These are phyloP conservation scores for Alloscopus bannaensis DNA, from an alignment of 2,888 invertebrate genomes.

Conservation along the genomic window DNA sequence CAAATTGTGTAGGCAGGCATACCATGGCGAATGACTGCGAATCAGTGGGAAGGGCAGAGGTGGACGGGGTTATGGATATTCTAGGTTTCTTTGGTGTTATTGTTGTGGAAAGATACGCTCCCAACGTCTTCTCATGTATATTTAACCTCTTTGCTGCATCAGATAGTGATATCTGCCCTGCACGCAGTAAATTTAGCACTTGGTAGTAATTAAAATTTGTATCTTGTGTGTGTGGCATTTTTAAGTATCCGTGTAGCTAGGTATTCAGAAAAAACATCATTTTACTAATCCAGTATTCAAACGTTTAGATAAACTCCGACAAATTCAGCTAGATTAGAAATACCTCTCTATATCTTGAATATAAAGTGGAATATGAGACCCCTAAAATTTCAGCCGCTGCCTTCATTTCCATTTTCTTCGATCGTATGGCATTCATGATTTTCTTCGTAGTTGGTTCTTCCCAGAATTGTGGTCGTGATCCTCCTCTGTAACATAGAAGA, in stretches of 20 bases:
- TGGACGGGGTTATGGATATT: slow-evolving; percentile 70
- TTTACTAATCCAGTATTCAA: slow-evolving; percentile 19
- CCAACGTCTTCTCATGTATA: slow-evolving; percentile 84
- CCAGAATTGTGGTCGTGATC: slow-evolving; percentile 93
- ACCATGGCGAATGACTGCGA: slow-evolving; percentile 72
- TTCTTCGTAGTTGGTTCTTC: slow-evolving; percentile 92
- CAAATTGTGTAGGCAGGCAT: slow-evolving; percentile 4
- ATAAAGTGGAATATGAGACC: slow-evolving; percentile 92
- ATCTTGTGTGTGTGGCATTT: slow-evolving; percentile 73
- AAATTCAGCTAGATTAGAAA: slow-evolving; percentile 3
- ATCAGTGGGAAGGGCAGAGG: slow-evolving; percentile 68
- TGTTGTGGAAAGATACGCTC: slow-evolving; percentile 81
- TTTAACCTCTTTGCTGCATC: slow-evolving; percentile 86
- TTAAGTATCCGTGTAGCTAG: slow-evolving; percentile 73
- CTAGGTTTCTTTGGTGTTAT: slow-evolving; percentile 73
- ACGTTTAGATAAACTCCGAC: slow-evolving; percentile 1
- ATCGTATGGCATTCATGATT: slow-evolving; percentile 92
- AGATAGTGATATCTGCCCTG: slow-evolving; percentile 78
- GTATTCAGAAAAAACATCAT: slow-evolving; percentile 34
- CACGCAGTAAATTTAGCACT: slow-evolving; percentile 73
- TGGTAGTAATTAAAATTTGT: slow-evolving; percentile 73
- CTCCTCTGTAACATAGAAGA: slow-evolving; percentile 75
- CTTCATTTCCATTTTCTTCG: slow-evolving; percentile 95
- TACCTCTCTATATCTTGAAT: slow-evolving; percentile 90
- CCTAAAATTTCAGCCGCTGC: slow-evolving; percentile 92